Conservation (phyloP, 2,113 vertebrate genomes). For the Aegithalos caudatus region DNA sequence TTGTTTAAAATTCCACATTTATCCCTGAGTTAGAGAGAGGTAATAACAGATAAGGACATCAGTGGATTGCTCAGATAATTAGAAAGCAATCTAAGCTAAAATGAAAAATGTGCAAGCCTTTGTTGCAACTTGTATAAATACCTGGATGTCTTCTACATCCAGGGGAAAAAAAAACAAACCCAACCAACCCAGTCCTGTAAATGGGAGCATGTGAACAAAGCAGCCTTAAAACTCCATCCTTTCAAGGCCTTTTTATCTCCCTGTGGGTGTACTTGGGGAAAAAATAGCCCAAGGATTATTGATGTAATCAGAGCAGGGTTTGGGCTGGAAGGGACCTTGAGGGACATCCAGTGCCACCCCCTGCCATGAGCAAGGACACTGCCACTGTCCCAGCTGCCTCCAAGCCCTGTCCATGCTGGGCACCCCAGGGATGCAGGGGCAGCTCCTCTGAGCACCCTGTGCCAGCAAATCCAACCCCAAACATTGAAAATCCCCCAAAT, state of each 20-base stretch:
- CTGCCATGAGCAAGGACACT: not conserved
- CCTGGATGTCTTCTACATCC: not conserved
- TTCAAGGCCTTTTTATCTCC: not conserved
- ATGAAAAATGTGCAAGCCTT: not conserved
- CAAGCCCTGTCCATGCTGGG: accelerated
- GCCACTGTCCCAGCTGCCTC: not conserved
- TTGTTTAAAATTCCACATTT: not conserved
- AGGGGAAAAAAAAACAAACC: not conserved
- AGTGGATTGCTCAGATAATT: not conserved
- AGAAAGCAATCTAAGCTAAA: not conserved
- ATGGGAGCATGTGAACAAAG: not conserved
- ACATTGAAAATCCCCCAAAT: not conserved
- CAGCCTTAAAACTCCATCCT: not conserved
- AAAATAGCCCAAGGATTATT: not conserved
- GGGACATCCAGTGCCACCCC: not conserved
- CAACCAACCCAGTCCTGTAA: not conserved
- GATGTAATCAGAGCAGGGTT: not conserved
- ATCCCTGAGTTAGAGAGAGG: not conserved
- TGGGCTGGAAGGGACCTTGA: not conserved
- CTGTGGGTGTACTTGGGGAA: not conserved
- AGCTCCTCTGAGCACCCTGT: not conserved
- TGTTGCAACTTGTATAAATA: not conserved
- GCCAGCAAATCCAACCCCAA: not conserved
- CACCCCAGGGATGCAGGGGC: not conserved
- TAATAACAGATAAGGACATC: not conserved